Base-by-base conservation (phyloP, 2,888 invertebrate genomes). In the Adelphocoris suturalis region DNA sequence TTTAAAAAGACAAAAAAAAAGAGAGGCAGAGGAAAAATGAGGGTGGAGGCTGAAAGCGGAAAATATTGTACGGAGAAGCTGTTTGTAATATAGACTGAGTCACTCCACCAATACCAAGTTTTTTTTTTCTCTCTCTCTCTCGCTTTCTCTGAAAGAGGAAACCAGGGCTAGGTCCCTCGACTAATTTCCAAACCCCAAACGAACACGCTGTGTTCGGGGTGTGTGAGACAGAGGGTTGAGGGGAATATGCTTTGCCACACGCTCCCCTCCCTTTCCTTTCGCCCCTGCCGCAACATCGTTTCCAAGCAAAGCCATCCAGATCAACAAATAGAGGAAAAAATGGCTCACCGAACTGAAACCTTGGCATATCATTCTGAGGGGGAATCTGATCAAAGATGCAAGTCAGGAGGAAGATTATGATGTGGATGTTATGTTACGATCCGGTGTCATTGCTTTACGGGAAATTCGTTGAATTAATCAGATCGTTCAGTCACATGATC, bases 141-240 rank as follows among this genome's bases (percentile, higher is more conserved):
- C 27, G n/a, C 46, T 52, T 48, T 27, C 82, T 52, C 82, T 82
- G 82, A 82, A 52, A 52, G 78, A 82, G 48, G 52, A 82, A 82
- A 82, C 82, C 82, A 82, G 82, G 27, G 19, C 82, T 23, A 82
- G 82, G 82, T 82, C 82, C 82, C 82, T 82, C 82, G 82, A 52
- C 82, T 82, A 82, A 82, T 82, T 82, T 82, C 82, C 82, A 82
- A 82, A 82, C 82, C 82, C 82, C 82, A 82, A 82, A 82, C 82
- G 82, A 52, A 82, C 82, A 47, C n/a, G 47, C 52, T 37, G 80
- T 80, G 80, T n/a, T 23, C 12, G 82, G 52, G 14, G 68, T 12
- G 27, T 11, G 68, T 68, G 68, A 27, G 68, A 68, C 11, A 7
- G 68, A 61, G 57, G 16, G 57, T 11, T 13, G 61, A 0, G 23